phyloP scores from a whole-genome alignment of 2,888 invertebrate species.

The Dynastes tityus region DNA sequence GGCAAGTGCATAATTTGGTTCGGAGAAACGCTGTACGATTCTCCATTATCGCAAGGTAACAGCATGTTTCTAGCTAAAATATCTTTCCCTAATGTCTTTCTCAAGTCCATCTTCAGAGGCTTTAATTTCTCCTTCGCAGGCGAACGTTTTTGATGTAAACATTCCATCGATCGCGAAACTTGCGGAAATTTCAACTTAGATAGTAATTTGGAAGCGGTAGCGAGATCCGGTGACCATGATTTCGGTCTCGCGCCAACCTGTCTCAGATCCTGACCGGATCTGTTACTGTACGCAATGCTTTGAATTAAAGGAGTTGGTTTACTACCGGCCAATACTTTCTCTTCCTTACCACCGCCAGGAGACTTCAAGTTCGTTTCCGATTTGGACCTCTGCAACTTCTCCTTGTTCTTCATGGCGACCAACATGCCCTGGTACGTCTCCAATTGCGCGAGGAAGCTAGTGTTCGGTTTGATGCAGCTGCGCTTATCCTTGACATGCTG shows the following conservation, averaged over 20 bases:
- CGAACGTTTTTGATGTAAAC: constrained; percentile 70
- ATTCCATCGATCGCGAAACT: constrained; percentile 80
- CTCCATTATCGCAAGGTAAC: constrained; percentile 89
- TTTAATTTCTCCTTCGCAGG: constrained; percentile 60
- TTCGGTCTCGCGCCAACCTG: constrained; percentile 69
- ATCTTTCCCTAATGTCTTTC: constrained; percentile 58
- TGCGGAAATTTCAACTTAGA: constrained; percentile 70
- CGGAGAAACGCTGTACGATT: constrained; percentile 91
- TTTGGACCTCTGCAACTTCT: constrained; percentile 92
- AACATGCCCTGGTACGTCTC: constrained; percentile 96
- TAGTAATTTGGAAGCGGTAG: constrained; percentile 75
- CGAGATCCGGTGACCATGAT: constrained; percentile 75
- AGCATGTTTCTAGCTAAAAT: constrained; percentile 80
- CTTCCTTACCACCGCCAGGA: constrained; percentile 75
- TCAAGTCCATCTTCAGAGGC: constrained; percentile 50
- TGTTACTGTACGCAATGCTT: constrained; percentile 67
- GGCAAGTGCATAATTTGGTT: constrained; percentile 91
- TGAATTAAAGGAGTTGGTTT: constrained; percentile 78
- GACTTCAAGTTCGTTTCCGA: constrained; percentile 92
- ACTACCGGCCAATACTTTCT: constrained; percentile 73
- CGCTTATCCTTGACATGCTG: constrained; percentile 93
- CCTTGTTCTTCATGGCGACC: constrained; percentile 96
- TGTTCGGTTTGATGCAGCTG: constrained; percentile 96
- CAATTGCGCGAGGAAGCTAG: constrained; percentile 93
- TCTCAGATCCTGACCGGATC: constrained; percentile 58